phyloP scores from a whole-genome alignment of 2,113 vertebrate species.

The Uria lomvia region DNA sequence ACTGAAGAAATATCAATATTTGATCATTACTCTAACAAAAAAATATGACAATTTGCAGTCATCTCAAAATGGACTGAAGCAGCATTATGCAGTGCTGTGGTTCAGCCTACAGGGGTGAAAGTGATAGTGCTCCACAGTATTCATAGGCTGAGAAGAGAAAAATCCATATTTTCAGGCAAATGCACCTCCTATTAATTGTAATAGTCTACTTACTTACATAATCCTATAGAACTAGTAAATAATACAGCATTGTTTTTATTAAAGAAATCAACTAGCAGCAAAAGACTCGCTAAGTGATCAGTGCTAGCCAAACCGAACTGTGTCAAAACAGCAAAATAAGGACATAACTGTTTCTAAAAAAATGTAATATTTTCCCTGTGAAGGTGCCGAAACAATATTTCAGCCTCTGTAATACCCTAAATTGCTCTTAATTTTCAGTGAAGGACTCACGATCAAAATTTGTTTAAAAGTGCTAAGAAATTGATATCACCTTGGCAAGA shows the following conservation, averaged over 20 bases:
- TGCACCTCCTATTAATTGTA: slow-evolving; percentile 53
- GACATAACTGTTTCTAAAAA: not conserved
- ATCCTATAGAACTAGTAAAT: slow-evolving; percentile 20
- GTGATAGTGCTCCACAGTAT: slow-evolving; percentile 40
- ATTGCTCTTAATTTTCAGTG: not conserved
- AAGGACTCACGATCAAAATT: not conserved
- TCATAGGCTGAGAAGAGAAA: slow-evolving; percentile 70
- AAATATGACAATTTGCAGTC: slow-evolving; percentile 72
- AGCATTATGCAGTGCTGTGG: slow-evolving; percentile 57
- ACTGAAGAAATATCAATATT: slow-evolving; percentile 77
- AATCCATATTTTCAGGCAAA: slow-evolving; percentile 65
- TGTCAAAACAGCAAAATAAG: not conserved
- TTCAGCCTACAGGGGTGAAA: slow-evolving; percentile 62
- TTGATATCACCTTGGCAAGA: not conserved
- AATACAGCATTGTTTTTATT: slow-evolving; percentile 37
- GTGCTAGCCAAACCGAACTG: not conserved
- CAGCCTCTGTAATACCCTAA: not conserved
- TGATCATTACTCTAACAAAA: slow-evolving; percentile 77
- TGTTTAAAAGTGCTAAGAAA: not conserved
- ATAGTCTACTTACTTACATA: slow-evolving; percentile 31
- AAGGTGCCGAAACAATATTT: not conserved
- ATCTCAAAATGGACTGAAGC: slow-evolving; percentile 69
- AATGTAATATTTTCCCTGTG: not conserved
- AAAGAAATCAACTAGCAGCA: slow-evolving; percentile 18
- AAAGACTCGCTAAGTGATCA: not conserved